Percentiles rank a stretch among this genome's conserved stretches.
These are phyloP conservation scores for Chymomyza fuscimana DNA, from an alignment of 2,888 invertebrate species.

Conservation along the genomic window DNA sequence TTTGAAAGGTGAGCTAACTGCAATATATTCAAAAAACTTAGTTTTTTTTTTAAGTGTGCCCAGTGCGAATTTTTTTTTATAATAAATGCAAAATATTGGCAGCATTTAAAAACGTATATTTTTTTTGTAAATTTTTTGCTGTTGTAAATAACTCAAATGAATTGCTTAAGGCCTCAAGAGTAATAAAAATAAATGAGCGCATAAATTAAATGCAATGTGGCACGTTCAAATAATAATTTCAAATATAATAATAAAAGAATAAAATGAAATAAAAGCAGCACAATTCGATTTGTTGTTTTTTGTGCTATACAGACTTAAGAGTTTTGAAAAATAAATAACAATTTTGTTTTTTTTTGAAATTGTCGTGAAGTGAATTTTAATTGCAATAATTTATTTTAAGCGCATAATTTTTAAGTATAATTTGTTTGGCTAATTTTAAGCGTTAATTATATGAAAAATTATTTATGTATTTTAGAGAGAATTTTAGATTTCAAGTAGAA, in stretches of 20 bases:
- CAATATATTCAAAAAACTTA: background rate
- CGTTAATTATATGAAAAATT: background rate
- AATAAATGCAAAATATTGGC: background rate
- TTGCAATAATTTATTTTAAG: background rate
- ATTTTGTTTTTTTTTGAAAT: too few relatives aligned
- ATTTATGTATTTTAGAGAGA: too few relatives aligned
- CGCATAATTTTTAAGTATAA: background rate
- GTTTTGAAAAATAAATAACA: too few relatives aligned
- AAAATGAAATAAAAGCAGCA: constrained; percentile 25
- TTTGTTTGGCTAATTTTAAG: background rate
- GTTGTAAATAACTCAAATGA: background rate
- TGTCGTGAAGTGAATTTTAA: background rate
- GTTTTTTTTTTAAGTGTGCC: background rate
- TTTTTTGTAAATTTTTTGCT: constrained; percentile 2
- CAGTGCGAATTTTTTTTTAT: background rate
- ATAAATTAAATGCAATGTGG: constrained; percentile 4
- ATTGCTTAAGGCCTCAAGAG: background rate
- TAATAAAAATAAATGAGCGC: constrained; percentile 6
- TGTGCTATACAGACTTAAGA: too few relatives aligned
- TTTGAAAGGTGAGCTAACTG: constrained; percentile 7
- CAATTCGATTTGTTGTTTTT: constrained; percentile 24
- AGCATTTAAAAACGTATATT: background rate
- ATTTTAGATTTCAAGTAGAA: too few relatives aligned
- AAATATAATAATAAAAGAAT: background rate
- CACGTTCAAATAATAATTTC: constrained; percentile 11